These are phyloP conservation scores for Linnaemya tessellans DNA, from an alignment of 2,888 invertebrate genomes.

Conservation along the genomic window DNA sequence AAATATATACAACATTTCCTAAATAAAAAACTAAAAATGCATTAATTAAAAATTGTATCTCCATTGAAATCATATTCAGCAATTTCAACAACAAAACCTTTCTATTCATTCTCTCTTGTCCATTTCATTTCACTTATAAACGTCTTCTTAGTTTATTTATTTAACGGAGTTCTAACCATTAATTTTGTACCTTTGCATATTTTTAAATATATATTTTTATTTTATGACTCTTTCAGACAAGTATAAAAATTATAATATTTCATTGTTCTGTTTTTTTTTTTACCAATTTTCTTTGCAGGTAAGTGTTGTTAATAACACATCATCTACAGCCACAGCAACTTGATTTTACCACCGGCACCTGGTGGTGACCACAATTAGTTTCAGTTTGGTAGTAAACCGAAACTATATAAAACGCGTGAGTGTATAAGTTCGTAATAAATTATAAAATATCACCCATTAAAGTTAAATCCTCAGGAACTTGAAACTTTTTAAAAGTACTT, in stretches of 20 bases:
- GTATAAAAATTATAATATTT: conserved; percentile 24
- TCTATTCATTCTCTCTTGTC: not conserved
- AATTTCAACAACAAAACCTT: not conserved
- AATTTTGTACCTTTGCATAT: conserved; percentile 12
- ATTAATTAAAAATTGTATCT: too few relatives aligned
- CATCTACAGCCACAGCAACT: conserved; percentile 31
- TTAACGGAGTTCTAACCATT: conserved; percentile 11
- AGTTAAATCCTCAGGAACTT: conserved; percentile 59
- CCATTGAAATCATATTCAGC: not conserved
- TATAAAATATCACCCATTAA: conserved; percentile 71
- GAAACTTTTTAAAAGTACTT: conserved; percentile 3
- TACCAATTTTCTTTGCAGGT: conserved; percentile 58
- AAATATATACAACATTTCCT: too few relatives aligned
- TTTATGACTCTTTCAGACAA: conserved; percentile 6
- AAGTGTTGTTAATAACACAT: conserved; percentile 65
- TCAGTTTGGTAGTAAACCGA: conserved; percentile 18
- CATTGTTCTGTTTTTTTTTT: conserved; percentile 20
- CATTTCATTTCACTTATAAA: not conserved
- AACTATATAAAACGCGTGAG: not conserved
- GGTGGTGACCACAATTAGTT: conserved; percentile 66
- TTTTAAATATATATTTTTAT: not conserved
- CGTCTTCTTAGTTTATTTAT: too few relatives aligned
- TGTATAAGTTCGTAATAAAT: conserved; percentile 67
- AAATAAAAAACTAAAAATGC: too few relatives aligned
- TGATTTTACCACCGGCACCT: conserved; percentile 55